Conservation (phyloP, 1,140 invertebrate species). For the Tribolium madens region DNA sequence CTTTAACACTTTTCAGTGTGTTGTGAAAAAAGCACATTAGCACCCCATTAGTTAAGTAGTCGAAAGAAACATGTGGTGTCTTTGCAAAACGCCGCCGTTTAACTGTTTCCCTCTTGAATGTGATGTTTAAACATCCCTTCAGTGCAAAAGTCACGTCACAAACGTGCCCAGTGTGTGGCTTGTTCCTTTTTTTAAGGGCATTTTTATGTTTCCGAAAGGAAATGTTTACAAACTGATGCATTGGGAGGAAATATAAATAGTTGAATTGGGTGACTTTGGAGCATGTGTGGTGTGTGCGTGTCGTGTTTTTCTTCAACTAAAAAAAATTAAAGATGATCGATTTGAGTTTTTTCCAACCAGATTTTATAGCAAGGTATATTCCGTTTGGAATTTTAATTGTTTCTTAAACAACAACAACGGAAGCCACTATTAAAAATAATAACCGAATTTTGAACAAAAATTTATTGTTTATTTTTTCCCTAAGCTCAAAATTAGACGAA, state of each 20-base stretch:
- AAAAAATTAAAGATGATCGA: not conserved
- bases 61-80: slow-evolving; percentile 33
- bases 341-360: not conserved
- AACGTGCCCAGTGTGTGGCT: slow-evolving; percentile 27
- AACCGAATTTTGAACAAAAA: not conserved
- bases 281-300: slow-evolving; percentile 26
- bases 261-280: slow-evolving; percentile 6
- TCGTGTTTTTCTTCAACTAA: slow-evolving; percentile 21
- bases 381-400: not conserved
- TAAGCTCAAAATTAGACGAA: too few species aligned
- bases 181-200: slow-evolving; percentile 50
- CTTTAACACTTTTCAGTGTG: slow-evolving; percentile 14
- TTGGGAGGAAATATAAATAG: slow-evolving; percentile 52
- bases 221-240: slow-evolving; percentile 50
- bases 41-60: slow-evolving; percentile 49
- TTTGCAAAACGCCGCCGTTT: slow-evolving; percentile 51
- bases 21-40: slow-evolving; percentile 44
- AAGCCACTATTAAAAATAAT: slow-evolving; percentile 5
- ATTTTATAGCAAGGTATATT: not conserved
- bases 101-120: slow-evolving; percentile 39
- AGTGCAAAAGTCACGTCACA: slow-evolving; percentile 53
- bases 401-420: not conserved
- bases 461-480: too few species aligned
- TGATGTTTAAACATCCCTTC: slow-evolving; percentile 46
- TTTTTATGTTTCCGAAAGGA: slow-evolving; percentile 57